Conservation (phyloP, 2,888 invertebrate species). For the Macrophya alboannulata region DNA sequence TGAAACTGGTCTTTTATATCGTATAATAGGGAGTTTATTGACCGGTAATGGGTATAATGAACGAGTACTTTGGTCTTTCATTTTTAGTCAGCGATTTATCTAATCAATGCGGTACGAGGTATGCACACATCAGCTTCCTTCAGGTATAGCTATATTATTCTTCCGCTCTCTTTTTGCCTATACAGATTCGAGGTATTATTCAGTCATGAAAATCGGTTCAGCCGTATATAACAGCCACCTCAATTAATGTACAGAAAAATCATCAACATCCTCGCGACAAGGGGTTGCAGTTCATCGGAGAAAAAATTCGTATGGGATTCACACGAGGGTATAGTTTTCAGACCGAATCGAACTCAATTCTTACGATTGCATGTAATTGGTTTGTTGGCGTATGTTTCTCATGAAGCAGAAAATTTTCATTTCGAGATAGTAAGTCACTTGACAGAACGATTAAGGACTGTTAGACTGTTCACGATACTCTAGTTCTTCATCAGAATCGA, state of each 20-base stretch:
- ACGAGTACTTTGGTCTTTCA: slow-evolving; percentile 3
- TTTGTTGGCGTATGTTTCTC: neutral
- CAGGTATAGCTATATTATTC: neutral
- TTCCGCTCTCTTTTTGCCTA: neutral
- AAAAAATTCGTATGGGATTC: neutral
- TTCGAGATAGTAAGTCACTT: no score
- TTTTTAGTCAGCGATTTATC: neutral
- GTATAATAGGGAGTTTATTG: slow-evolving; percentile 30
- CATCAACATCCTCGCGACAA: neutral
- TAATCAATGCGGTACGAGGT: neutral
- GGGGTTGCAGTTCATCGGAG: neutral
- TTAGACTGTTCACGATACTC: no score
- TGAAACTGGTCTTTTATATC: neutral
- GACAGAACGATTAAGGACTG: no score
- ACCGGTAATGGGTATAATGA: slow-evolving; percentile 22
- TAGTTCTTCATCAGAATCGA: no score
- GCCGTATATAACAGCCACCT: neutral
- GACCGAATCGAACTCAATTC: neutral
- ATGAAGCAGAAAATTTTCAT: neutral
- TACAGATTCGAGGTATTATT: neutral
- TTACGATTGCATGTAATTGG: neutral
- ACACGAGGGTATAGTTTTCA: neutral
- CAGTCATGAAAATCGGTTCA: neutral
- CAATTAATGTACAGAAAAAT: neutral
- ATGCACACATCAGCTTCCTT: no score